A percentile compares a stretch with the other conserved stretches of the same genome.
These are phyloP conservation scores for Therioaphis trifolii DNA, from an alignment of 2,888 invertebrate genomes.

Conservation along the genomic window DNA sequence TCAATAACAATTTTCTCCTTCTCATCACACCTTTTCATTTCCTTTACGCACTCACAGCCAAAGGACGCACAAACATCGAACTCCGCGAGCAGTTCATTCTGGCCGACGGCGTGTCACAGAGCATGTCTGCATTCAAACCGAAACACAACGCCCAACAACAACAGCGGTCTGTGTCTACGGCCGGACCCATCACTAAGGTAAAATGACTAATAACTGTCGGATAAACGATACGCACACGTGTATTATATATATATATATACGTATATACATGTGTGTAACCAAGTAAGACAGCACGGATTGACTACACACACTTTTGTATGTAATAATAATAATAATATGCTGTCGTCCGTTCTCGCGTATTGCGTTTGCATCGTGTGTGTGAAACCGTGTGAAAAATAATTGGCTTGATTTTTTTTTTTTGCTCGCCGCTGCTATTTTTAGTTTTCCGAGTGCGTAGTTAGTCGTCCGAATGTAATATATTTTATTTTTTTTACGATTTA, in stretches of 20 bases:
- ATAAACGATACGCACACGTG: no score
- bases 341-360: background rate
- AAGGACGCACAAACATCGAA: slow-evolving; percentile 99
- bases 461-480: slow-evolving; percentile 14
- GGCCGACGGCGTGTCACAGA: slow-evolving; percentile 98
- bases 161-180: slow-evolving; percentile 74
- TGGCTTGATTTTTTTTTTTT: slow-evolving; percentile 44
- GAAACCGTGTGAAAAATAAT: slow-evolving; percentile 46
- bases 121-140: slow-evolving; percentile 98
- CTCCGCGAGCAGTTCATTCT: slow-evolving; percentile 98
- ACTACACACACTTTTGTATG: background rate
- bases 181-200: slow-evolving; percentile 97
- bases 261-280: slow-evolving; percentile 11
- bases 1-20: slow-evolving; percentile 64
- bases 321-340: background rate
- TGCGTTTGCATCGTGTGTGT: slow-evolving; percentile 21
- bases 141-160: slow-evolving; percentile 86
- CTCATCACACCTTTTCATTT: slow-evolving; percentile 65
- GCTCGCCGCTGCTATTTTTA: slow-evolving; percentile 45
- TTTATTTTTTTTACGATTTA: slow-evolving; percentile 1
- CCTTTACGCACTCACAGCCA: slow-evolving; percentile 75
- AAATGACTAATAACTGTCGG: slow-evolving; percentile 40
- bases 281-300: slow-evolving; percentile 60
- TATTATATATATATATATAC: slow-evolving; percentile 24
- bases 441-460: slow-evolving; percentile 47